phyloP scores from a whole-genome alignment of 2,113 vertebrate genomes.

The Meriones unguiculatus region DNA sequence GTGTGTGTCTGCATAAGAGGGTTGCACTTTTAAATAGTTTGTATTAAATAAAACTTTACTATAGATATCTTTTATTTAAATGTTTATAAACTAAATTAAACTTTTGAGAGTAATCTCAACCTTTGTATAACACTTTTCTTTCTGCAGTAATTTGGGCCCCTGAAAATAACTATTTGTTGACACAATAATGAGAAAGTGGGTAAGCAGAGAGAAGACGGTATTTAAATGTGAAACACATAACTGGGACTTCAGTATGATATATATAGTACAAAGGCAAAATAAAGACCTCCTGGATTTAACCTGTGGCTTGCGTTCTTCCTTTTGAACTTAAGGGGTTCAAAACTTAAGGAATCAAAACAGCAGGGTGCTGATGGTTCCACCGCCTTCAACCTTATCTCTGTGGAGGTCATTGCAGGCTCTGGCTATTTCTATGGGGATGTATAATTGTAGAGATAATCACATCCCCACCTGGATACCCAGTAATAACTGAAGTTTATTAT shows the following conservation, averaged over 20 bases:
- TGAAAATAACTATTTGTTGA: background rate
- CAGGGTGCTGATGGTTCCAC: background rate
- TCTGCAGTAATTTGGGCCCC: background rate
- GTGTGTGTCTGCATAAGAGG: background rate
- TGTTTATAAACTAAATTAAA: background rate
- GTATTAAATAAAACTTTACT: background rate
- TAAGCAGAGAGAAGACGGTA: background rate
- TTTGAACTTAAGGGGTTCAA: background rate
- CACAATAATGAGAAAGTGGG: background rate
- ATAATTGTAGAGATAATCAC: background rate
- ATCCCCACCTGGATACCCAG: background rate
- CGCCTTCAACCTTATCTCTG: background rate
- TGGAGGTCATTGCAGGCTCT: background rate
- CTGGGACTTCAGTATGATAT: background rate
- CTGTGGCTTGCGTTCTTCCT: background rate
- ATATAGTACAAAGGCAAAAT: background rate
- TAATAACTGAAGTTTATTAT: background rate
- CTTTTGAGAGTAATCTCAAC: slow-evolving; percentile 10
- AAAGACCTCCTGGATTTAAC: background rate
- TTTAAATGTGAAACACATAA: background rate
- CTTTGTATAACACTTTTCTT: background rate
- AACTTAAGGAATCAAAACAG: background rate
- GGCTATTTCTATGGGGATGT: no score
- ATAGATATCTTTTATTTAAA: slow-evolving; percentile 3
- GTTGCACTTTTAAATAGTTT: background rate